Conservation (phyloP, 2,113 vertebrate species). For the Motacilla alba region DNA sequence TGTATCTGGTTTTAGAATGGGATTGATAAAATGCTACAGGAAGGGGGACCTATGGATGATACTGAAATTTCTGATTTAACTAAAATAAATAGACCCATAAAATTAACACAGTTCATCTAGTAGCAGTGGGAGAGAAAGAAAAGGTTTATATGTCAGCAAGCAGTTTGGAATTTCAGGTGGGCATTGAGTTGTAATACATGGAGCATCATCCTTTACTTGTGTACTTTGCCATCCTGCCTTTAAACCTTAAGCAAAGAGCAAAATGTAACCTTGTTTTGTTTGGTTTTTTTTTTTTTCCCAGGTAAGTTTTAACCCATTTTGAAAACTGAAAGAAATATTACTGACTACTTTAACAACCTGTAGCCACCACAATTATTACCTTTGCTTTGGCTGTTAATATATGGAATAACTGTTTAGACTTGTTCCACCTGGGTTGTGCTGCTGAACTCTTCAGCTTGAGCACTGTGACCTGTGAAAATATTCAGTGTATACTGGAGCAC, state of each 20-base stretch:
- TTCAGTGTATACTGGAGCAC: not conserved
- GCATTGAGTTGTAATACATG: not conserved
- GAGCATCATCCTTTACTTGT: not conserved
- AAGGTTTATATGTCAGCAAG: not conserved
- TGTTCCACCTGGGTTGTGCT: not conserved
- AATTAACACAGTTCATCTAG: not conserved
- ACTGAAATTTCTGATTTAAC: not conserved
- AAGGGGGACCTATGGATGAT: not conserved
- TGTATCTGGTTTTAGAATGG: not conserved
- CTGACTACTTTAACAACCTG: not conserved
- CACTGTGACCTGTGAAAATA: not conserved
- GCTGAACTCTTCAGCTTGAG: not conserved
- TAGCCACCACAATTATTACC: not conserved
- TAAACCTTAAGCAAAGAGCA: not conserved
- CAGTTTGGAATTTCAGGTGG: not conserved
- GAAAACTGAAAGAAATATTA: not conserved
- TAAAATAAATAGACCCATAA: not conserved
- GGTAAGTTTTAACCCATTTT: not conserved
- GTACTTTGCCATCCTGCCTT: not conserved
- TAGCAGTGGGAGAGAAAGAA: not conserved
- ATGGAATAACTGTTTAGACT: not conserved
- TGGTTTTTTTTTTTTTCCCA: not conserved
- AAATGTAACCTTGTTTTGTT: not conserved
- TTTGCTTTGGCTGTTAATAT: not conserved
- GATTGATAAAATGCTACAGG: not conserved